Conservation (phyloP, 2,113 vertebrate species). For the Hyla sarda region DNA sequence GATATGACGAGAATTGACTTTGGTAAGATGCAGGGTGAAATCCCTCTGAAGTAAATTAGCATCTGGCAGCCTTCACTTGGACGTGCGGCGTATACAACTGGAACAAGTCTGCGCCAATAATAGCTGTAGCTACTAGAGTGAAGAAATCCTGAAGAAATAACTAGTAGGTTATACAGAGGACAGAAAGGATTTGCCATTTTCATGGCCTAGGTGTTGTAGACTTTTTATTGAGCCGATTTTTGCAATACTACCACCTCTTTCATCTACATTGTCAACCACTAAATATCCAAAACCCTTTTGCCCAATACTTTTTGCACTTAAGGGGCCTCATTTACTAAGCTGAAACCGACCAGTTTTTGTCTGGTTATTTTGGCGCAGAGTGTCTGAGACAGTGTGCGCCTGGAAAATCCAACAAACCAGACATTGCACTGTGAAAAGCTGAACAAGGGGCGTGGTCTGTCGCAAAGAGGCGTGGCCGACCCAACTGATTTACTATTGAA, state of each 20-base stretch:
- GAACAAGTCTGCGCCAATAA: background rate
- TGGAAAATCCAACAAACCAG: no score
- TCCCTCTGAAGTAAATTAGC: background rate
- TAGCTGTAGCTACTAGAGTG: background rate
- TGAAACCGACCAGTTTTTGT: no score
- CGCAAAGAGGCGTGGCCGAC: no score
- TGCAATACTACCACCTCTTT: background rate
- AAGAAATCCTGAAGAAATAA: background rate
- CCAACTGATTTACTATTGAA: no score
- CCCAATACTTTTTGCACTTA: no score
- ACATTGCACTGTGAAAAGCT: no score
- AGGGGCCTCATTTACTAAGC: no score
- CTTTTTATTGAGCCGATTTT: background rate
- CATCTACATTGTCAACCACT: background rate
- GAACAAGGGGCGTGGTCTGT: no score
- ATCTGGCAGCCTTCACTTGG: constrained; percentile 11
- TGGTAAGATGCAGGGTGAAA: background rate
- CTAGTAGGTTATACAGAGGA: background rate
- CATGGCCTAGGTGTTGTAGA: background rate
- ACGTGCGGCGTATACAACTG: background rate
- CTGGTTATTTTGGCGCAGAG: no score
- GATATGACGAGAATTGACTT: background rate
- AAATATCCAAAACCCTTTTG: no score
- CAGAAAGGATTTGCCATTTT: background rate
- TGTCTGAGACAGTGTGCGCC: no score